Evolutionary conservation across 2,888 invertebrate genomes (phyloP).

Genomic region (Polylopha cassiicola): DNA sequence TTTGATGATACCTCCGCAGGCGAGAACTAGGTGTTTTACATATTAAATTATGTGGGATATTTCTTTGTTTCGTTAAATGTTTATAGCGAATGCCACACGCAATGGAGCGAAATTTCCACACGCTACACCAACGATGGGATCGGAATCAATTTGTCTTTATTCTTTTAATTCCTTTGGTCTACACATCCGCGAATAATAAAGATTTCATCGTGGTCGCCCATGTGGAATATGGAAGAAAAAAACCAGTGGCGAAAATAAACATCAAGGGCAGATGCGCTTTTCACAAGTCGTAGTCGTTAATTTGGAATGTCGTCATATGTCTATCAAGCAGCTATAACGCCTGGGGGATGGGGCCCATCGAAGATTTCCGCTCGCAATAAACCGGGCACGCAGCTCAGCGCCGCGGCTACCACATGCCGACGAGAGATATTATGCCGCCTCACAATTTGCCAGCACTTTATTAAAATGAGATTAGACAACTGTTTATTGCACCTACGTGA

Average conservation of each 20-base stretch:
- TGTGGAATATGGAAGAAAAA: constrained; percentile 4
- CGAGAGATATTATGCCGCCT: constrained; percentile 57
- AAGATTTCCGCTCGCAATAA: constrained; percentile 70
- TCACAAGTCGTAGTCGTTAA: constrained; percentile 35
- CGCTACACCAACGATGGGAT: constrained; percentile 13
- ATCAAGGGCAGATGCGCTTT: constrained; percentile 19
- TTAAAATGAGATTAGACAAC: constrained; percentile 38
- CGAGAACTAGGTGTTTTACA: constrained; percentile 18
- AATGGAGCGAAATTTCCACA: constrained; percentile 19
- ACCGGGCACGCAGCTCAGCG: constrained; percentile 46
- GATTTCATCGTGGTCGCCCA: constrained; percentile 10
- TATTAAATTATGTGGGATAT: constrained; percentile 15
- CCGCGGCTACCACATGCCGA: constrained; percentile 45
- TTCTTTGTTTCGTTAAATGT: constrained; percentile 15
- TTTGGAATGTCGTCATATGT: constrained; percentile 54
- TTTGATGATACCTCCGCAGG: constrained; percentile 10
- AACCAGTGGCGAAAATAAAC: constrained; percentile 12
- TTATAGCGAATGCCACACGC: constrained; percentile 17
- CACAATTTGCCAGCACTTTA: constrained; percentile 42
- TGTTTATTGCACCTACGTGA: constrained; percentile 8
- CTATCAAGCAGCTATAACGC: constrained; percentile 55
- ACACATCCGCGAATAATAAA: constrained; percentile 12
- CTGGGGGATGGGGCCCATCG: constrained; percentile 40
- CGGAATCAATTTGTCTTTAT: background rate
- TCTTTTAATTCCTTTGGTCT: constrained; percentile 6